Base-by-base conservation (phyloP, 2,797 vertebrate species). In the Argyrosomus regius region DNA sequence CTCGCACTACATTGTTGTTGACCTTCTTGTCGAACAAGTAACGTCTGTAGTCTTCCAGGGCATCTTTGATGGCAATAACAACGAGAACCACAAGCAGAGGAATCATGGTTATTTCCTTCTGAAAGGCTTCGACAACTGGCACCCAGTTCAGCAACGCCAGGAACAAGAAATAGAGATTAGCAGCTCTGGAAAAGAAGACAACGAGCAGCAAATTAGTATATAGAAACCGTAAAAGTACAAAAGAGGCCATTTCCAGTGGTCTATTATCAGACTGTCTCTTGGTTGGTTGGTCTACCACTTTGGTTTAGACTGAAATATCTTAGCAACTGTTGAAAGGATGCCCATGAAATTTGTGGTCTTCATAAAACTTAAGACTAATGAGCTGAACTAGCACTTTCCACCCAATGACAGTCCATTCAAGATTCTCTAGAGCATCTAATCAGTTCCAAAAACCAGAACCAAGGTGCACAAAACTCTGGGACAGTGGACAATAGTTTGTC, bases 161-260 rank as follows among this genome's bases (percentile, higher is more conserved):
- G 92, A 99, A 98, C 18, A 99, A 93, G 92, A 99, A 99, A 89
- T 99, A 99, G 20, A 99, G 94, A 91, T 99, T 99, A 88, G 98
- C 98, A 8, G 90, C 94, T 90, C 98, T 99, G 89, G 72, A 92
- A 4, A 81, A 31, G 17, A 58, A 73, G 39, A 6, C 50, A 5
- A 48, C 80, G 1, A 71, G 1, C n/a, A 1, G 16, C 7, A 24
- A 12, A 53, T 73, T 46, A 75, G n/a, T 6, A 65, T 3, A 10
- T 6, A 46, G 14, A n/a, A 39, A 31, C 9, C 10, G 18, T 8
- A 22, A 62, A 57, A 0, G 6, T 41, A 43, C 10, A 28, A 52
- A 13, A 39, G 35, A 49, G 43, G 48, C 7, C 13, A 53, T 46
- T 53, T 76, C 18, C 0, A 45, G 9, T 35, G 24, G 26, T 66